Evolutionary conservation across 2,888 invertebrate species (phyloP), one percentile per base, ranked within the genome.

Genomic region (Cataglyphis altisquamis): DNA sequence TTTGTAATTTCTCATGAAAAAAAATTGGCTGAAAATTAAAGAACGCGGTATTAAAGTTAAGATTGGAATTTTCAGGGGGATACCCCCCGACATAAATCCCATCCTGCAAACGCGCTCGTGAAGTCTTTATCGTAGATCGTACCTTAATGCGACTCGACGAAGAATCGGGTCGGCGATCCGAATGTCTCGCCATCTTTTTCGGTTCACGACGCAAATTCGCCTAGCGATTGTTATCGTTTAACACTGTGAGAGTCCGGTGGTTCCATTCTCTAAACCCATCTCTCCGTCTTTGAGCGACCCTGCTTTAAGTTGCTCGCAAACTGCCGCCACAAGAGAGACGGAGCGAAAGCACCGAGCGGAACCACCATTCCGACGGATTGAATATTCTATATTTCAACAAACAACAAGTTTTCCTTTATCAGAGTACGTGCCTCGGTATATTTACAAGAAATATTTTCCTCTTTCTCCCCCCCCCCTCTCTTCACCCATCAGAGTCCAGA

Each of bases 381-480:
- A 80, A 80, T 80, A 80, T 80, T 80, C 78, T 80, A 80, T 80
- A 80, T 80, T 80, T 80, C 72, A 48, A 48, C 78, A 32, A 78
- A 78, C 78, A 77, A 77, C 78, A 80, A 80, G 78, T 80, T 70
- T 80, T 72, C 60, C 68, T 62, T 45, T 72, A 45, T 70, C 12
- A 9, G 29, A 55, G 41, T 25, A 60, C 78, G 78, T 32, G 45
- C 25, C 21, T 36, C 67, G 67, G 32, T 78, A 52, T 52, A 48
- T 48, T n/a, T 52, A n/a, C 18, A 52, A 48, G 55, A 18, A 72
- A 57, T 18, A n/a, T 32, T 29, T 52, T 18, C 18, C 29, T 84
- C 74, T 77, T 77, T 39, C 52, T 39, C 57, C 60, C 32, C 41
- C 57, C 60, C 32, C 41, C 3, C 10, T 12, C 12, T 41, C 41